phyloP scores from a whole-genome alignment of 2,113 vertebrate species.

The Megaceryle torquata region DNA sequence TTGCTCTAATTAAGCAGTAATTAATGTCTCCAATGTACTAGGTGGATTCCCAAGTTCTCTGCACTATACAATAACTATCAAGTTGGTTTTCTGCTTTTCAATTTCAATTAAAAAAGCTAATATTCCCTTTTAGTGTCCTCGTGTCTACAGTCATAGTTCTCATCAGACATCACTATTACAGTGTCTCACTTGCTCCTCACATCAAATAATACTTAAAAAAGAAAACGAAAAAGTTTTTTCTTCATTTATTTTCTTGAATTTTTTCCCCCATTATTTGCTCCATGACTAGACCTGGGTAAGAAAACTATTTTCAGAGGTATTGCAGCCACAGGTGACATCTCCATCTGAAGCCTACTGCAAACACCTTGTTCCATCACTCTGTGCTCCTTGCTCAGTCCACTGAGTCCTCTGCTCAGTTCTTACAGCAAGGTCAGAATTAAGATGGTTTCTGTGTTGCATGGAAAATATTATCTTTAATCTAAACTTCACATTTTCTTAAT shows the following conservation, averaged over 20 bases:
- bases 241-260: neutral
- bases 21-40: conserved; percentile 16
- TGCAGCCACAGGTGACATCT: neutral
- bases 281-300: neutral
- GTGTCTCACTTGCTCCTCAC: neutral
- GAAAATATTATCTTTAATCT: neutral
- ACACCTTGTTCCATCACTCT: neutral
- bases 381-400: neutral
- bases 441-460: neutral
- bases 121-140: neutral
- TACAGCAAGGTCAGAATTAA: neutral
- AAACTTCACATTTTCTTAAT: neutral
- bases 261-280: neutral
- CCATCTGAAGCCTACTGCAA: neutral
- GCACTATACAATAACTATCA: neutral
- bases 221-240: neutral
- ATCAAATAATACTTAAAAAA: neutral
- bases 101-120: neutral
- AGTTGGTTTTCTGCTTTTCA: neutral
- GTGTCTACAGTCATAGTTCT: neutral
- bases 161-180: neutral
- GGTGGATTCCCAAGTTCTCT: conserved; percentile 25
- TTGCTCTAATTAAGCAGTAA: conserved; percentile 58
- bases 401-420: neutral
- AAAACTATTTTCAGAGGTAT: neutral